Percentiles rank a stretch among this genome's conserved stretches.
Evolutionary conservation across 1,140 invertebrate genomes (phyloP).

Genomic region (Papilio polyxenes): DNA sequence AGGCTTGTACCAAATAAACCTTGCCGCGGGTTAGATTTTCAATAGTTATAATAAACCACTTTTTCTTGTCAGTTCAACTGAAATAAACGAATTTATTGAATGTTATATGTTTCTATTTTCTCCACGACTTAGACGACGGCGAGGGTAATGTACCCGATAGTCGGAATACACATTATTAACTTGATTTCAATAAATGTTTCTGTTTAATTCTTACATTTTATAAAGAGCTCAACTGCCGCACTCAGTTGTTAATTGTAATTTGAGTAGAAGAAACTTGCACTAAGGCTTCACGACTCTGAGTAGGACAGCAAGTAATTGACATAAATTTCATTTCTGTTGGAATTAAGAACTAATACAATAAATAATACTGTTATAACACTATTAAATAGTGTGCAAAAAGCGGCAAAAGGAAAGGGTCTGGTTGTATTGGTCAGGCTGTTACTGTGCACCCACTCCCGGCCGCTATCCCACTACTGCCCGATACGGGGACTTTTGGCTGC

Average conservation of each 20-base stretch:
- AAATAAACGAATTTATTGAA: slow-evolving; percentile 31
- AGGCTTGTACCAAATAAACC: slow-evolving; percentile 57
- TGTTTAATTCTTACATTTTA: background rate
- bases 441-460: slow-evolving; percentile 93
- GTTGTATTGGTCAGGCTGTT: slow-evolving; percentile 92
- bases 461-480: slow-evolving; percentile 98
- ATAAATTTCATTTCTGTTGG: background rate
- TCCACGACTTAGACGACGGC: background rate
- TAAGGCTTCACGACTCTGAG: too few relatives aligned
- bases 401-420: slow-evolving; percentile 89
- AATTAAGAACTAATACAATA: background rate
- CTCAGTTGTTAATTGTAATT: too few relatives aligned
- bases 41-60: slow-evolving; percentile 38
- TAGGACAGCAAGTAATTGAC: too few relatives aligned
- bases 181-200: background rate
- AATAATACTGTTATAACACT: background rate
- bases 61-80: slow-evolving; percentile 7
- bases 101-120: slow-evolving; percentile 14
- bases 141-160: background rate
- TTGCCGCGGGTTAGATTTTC: slow-evolving; percentile 40
- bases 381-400: background rate
- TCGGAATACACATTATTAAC: background rate
- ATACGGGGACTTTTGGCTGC: slow-evolving; percentile 90
- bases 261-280: too few relatives aligned
- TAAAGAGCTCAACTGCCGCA: too few relatives aligned